Conservation (phyloP, 2,113 vertebrate species). For the Gopherus flavomarginatus region DNA sequence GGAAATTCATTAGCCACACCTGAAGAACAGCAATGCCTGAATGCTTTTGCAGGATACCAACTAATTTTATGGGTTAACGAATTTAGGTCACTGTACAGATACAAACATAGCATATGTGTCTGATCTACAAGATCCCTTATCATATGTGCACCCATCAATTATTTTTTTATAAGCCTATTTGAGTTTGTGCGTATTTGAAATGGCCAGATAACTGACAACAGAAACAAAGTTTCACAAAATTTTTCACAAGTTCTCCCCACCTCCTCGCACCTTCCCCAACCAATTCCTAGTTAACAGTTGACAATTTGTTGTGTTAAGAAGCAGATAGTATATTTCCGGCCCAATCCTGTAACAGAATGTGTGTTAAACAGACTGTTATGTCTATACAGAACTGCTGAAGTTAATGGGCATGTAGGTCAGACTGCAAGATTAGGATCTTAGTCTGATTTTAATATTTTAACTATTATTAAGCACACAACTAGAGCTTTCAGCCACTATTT, state of each 20-base stretch:
- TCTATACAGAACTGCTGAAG: neutral
- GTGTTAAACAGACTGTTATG: no score
- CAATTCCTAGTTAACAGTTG: neutral
- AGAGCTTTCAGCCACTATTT: neutral
- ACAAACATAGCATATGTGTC: neutral
- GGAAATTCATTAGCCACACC: slow-evolving; percentile 39
- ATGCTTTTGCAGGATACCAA: slow-evolving; percentile 18
- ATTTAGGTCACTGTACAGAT: neutral
- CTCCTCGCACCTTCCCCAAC: fast-evolving
- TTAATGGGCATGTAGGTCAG: neutral
- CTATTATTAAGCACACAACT: neutral
- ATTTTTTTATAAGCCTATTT: neutral
- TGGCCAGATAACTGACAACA: neutral
- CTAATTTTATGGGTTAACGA: neutral
- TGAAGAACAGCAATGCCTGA: neutral
- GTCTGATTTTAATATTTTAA: neutral
- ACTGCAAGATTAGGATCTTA: neutral
- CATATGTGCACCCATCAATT: neutral
- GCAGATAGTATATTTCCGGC: neutral
- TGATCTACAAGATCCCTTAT: neutral
- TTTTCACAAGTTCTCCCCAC: neutral
- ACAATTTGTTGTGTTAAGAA: neutral
- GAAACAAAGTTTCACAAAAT: neutral
- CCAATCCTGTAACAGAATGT: neutral
- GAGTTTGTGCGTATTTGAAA: neutral